These are phyloP conservation scores for Polypedilum pembai DNA, from an alignment of 1,140 invertebrate species.

Conservation along the genomic window DNA sequence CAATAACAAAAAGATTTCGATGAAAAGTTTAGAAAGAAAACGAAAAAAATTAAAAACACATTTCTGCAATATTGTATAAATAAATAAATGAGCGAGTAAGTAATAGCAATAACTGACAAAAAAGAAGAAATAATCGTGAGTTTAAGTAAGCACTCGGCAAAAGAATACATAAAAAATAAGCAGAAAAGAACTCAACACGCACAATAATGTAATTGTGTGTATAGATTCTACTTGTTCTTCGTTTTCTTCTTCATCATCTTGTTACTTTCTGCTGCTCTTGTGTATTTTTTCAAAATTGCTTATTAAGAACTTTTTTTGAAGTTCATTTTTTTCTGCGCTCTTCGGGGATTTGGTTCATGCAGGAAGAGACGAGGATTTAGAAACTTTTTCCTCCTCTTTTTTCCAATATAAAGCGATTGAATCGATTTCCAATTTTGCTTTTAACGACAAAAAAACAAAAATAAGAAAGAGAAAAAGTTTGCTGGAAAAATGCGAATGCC, in stretches of 20 bases:
- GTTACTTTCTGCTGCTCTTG: background rate
- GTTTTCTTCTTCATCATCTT: background rate
- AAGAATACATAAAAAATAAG: background rate
- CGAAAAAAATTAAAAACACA: background rate
- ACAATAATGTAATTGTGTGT: constrained; percentile 18
- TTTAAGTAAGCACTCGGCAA: too few relatives aligned
- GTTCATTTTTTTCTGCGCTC: background rate
- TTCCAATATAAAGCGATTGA: background rate
- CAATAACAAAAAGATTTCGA: too few relatives aligned
- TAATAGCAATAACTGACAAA: too few relatives aligned
- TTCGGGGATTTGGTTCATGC: background rate
- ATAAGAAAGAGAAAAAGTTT: too few relatives aligned
- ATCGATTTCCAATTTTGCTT: constrained; percentile 6
- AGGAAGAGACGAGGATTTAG: background rate
- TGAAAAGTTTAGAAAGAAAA: background rate
- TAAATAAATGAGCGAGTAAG: background rate
- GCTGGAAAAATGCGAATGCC: background rate
- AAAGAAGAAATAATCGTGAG: too few relatives aligned
- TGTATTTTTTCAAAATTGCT: background rate
- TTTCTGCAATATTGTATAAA: background rate
- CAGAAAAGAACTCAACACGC: constrained; percentile 14
- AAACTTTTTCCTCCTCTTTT: background rate
- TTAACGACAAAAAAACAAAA: too few relatives aligned
- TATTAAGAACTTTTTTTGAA: constrained; percentile 14
- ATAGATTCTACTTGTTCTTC: background rate